Evolutionary conservation across 2,113 vertebrate species (phyloP).

Genomic region (Thomomys bottae): DNA sequence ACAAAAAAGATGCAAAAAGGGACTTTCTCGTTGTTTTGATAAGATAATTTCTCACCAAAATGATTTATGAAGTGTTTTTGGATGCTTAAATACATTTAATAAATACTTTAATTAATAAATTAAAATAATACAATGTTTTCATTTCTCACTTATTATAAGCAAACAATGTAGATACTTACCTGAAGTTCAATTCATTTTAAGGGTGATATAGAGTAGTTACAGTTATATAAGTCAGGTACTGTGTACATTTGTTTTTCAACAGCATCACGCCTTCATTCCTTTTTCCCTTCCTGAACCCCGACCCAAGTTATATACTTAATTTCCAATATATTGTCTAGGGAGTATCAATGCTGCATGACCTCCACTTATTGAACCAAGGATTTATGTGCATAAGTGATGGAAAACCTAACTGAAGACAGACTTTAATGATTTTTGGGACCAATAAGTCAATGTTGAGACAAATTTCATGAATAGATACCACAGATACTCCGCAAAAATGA

Average conservation of each 20-base stretch:
- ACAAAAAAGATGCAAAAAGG: background rate
- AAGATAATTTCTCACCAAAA: background rate
- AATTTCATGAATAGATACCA: background rate
- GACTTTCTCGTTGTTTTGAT: background rate
- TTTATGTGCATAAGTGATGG: background rate
- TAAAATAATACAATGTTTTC: no score
- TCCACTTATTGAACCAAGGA: no score
- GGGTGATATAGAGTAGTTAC: no score
- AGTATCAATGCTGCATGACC: background rate
- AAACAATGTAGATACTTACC: no score
- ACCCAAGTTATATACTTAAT: background rate
- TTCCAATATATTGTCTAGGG: background rate
- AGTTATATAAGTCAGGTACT: no score
- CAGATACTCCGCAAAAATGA: background rate
- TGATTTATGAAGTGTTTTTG: background rate
- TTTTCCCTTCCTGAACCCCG: no score
- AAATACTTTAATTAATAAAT: background rate
- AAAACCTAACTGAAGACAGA: background rate
- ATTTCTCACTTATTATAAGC: no score
- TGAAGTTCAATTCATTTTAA: background rate
- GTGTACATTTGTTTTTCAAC: no score
- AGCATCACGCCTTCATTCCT: no score
- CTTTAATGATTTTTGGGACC: background rate
- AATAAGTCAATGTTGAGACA: background rate
- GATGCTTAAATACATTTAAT: background rate